phyloP scores from a whole-genome alignment of 1,140 invertebrate species.

The Linepithema humile region DNA sequence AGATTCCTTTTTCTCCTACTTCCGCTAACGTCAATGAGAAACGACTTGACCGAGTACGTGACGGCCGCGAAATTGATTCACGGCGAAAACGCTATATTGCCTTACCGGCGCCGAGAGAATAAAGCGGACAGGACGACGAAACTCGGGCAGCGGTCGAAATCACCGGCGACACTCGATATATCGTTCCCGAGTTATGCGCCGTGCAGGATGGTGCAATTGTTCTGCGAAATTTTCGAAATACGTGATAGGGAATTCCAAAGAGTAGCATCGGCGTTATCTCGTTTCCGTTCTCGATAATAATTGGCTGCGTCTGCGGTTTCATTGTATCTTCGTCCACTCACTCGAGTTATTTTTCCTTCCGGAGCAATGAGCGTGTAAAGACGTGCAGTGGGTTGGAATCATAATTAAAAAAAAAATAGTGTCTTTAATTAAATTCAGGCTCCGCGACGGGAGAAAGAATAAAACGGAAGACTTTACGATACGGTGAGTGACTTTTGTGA shows the following conservation, averaged over 20 bases:
- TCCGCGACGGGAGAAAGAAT: neutral
- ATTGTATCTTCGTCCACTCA: neutral
- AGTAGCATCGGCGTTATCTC: neutral
- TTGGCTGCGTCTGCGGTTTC: neutral
- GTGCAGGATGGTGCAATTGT: neutral
- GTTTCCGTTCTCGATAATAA: neutral
- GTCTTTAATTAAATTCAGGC: slow-evolving; percentile 41
- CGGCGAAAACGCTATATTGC: slow-evolving; percentile 52
- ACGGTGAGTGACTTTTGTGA: neutral
- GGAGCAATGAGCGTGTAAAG: neutral
- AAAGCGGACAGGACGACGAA: neutral
- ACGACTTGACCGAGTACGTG: slow-evolving; percentile 40
- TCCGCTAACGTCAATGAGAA: slow-evolving; percentile 30
- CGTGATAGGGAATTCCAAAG: neutral
- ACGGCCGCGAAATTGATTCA: slow-evolving; percentile 57
- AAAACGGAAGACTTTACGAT: neutral
- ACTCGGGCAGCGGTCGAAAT: slow-evolving; percentile 18
- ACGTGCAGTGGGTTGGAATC: neutral
- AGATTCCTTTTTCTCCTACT: slow-evolving; percentile 42
- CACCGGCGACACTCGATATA: neutral
- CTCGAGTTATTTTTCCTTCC: slow-evolving; percentile 11
- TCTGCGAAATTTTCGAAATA: slow-evolving; percentile 21
- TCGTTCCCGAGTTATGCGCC: neutral
- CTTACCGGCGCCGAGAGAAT: slow-evolving; percentile 5
- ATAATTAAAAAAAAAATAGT: neutral